A percentile compares a stretch with the other conserved stretches of the same genome.
phyloP scores from a whole-genome alignment of 2,113 vertebrate species.

The Athene noctua region DNA sequence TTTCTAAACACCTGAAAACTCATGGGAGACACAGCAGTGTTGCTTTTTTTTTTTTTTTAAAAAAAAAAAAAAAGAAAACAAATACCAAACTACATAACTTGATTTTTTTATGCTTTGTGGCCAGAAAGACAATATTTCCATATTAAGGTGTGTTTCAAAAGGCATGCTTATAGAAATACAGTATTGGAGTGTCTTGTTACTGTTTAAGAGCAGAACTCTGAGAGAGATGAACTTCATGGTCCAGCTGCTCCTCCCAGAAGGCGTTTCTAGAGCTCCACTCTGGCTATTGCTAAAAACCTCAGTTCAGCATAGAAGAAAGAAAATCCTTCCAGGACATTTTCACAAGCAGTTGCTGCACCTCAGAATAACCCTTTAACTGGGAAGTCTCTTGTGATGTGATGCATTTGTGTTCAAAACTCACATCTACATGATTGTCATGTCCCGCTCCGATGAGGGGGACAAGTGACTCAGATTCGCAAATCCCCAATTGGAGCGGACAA shows the following conservation, averaged over 20 bases:
- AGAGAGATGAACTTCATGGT: background rate
- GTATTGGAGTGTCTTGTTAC: background rate
- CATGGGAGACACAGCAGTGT: background rate
- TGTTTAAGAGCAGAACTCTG: background rate
- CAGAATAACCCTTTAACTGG: background rate
- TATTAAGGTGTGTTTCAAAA: background rate
- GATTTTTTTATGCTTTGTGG: background rate
- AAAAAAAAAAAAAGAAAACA: too few species aligned
- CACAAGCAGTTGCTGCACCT: background rate
- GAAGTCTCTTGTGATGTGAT: background rate
- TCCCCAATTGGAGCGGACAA: too few species aligned
- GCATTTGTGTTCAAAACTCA: background rate
- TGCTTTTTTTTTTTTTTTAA: background rate
- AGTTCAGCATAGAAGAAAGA: background rate
- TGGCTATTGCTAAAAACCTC: background rate
- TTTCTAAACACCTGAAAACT: background rate
- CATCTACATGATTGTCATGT: rapidly evolving
- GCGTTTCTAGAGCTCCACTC: background rate
- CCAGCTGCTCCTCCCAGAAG: background rate
- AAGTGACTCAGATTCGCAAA: too few species aligned
- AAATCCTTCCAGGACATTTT: background rate
- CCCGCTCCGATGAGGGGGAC: too few species aligned
- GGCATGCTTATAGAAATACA: background rate
- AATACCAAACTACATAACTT: background rate
- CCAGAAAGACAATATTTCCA: background rate